Percentiles rank a stretch among this genome's conserved stretches.
Conservation (phyloP, 2,797 vertebrate genomes). For the Alca torda region DNA sequence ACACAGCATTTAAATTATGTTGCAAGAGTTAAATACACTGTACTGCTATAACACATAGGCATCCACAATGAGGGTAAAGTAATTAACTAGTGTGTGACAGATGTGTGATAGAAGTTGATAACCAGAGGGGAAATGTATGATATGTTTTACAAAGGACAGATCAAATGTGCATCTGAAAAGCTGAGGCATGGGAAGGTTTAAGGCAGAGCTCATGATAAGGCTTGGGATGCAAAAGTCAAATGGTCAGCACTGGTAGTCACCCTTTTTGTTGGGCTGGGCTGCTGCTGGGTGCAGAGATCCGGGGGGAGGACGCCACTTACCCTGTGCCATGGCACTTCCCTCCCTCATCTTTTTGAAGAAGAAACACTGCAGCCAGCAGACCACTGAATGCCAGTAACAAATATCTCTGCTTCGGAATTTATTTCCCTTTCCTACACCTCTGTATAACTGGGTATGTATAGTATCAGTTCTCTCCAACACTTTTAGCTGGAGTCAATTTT, state of each 20-base stretch:
- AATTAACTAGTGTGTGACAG: background rate
- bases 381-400: background rate
- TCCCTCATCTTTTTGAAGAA: background rate
- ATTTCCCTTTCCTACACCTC: background rate
- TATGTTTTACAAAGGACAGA: background rate
- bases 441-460: background rate
- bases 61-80: background rate
- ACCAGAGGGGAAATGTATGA: background rate
- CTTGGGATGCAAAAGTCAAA: background rate
- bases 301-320: background rate
- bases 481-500: background rate
- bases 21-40: background rate
- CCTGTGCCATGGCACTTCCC: accelerated
- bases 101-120: background rate
- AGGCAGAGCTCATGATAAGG: background rate
- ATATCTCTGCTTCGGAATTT: background rate
- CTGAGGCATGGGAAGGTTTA: background rate
- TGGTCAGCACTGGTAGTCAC: background rate
- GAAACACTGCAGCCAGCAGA: background rate
- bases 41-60: background rate
- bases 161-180: background rate
- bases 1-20: background rate
- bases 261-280: background rate
- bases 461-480: background rate
- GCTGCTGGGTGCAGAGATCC: background rate